A percentile compares a stretch with the other conserved stretches of the same genome.
These are phyloP conservation scores for Chloroclystis v-ata DNA, from an alignment of 2,888 invertebrate species.

Conservation along the genomic window DNA sequence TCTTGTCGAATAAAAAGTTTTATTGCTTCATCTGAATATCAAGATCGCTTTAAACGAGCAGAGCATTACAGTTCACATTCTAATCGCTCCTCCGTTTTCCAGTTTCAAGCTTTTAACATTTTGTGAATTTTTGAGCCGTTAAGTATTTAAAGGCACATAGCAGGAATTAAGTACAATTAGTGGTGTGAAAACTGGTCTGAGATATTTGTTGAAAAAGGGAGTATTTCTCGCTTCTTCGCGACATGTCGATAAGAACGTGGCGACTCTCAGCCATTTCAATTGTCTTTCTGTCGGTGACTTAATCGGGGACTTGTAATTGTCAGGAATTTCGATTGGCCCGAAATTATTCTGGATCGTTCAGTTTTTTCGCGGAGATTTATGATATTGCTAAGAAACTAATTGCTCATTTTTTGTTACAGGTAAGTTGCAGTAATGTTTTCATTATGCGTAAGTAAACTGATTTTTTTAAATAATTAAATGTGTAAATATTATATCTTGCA, in stretches of 20 bases:
- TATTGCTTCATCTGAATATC: conserved; percentile 23
- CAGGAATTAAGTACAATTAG: conserved; percentile 72
- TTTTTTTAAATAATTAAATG: too few species aligned
- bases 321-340: conserved; percentile 16
- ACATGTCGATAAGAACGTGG: conserved; percentile 60
- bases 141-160: conserved; percentile 69
- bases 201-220: conserved; percentile 62
- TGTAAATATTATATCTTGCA: conserved; percentile 17
- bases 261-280: conserved; percentile 24
- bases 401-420: conserved; percentile 7
- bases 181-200: conserved; percentile 59
- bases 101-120: conserved; percentile 30
- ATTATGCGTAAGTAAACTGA: conserved; percentile 8
- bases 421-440: conserved; percentile 1
- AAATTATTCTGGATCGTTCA: conserved; percentile 7
- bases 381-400: too few species aligned
- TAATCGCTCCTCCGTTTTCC: conserved; percentile 22
- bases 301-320: conserved; percentile 28
- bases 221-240: conserved; percentile 52
- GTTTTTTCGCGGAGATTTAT: not conserved
- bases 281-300: conserved; percentile 28
- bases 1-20: conserved; percentile 8
- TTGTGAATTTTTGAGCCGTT: conserved; percentile 47
- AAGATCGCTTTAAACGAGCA: conserved; percentile 3
- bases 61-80: conserved; percentile 14